Evolutionary conservation across 2,888 invertebrate genomes (phyloP).

Genomic region (Ametastegia equiseti): DNA sequence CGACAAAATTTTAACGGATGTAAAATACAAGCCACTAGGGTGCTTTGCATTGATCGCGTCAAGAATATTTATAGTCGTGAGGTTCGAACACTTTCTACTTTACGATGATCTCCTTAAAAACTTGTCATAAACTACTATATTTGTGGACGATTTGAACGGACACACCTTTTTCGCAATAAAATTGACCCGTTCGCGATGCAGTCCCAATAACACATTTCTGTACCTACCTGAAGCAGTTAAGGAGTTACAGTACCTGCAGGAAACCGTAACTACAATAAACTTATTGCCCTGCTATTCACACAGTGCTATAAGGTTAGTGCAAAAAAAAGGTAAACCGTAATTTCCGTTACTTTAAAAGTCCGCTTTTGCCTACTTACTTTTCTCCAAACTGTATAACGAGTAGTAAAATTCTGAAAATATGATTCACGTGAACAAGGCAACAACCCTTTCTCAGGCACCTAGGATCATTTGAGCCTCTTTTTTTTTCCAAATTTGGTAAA

Average conservation of each 20-base stretch:
- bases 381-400: background rate
- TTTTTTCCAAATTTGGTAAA: background rate
- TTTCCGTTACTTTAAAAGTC: constrained; percentile 32
- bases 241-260: constrained; percentile 18
- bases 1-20: background rate
- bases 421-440: background rate
- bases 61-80: constrained; percentile 38
- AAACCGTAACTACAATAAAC: constrained; percentile 24
- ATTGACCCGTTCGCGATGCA: constrained; percentile 26
- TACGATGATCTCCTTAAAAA: constrained; percentile 42
- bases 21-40: constrained; percentile 17
- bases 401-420: constrained; percentile 3
- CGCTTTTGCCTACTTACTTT: background rate
- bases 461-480: background rate
- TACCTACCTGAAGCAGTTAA: constrained; percentile 21
- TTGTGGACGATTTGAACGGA: constrained; percentile 21
- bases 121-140: constrained; percentile 36
- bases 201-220: constrained; percentile 9
- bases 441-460: background rate
- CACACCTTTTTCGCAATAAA: constrained; percentile 42
- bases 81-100: constrained; percentile 37
- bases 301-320: background rate
- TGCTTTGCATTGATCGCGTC: constrained; percentile 27
- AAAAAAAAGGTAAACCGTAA: constrained; percentile 22
- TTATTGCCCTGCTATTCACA: constrained; percentile 8